Evolutionary conservation across 2,113 vertebrate species (phyloP).

Genomic region (Ciconia stormi): DNA sequence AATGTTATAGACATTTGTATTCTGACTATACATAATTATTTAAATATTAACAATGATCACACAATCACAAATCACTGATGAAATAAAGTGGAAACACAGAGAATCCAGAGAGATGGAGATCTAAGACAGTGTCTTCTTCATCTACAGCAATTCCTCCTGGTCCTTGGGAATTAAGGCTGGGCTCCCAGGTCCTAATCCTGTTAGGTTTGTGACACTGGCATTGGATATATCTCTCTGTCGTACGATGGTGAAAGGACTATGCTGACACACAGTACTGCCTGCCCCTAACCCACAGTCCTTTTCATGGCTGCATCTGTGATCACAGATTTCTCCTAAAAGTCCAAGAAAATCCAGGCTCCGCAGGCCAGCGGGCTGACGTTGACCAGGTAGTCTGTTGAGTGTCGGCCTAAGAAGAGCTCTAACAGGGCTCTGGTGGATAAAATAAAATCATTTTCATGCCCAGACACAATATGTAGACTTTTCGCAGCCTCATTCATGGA

Average conservation of each 20-base stretch:
- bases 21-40: neutral
- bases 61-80: neutral
- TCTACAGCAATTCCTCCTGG: neutral
- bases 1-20: neutral
- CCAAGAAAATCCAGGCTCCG: neutral
- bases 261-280: neutral
- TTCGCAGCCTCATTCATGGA: neutral
- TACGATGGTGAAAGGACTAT: neutral
- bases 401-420: neutral
- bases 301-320: neutral
- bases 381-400: neutral
- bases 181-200: neutral
- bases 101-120: neutral
- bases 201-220: neutral
- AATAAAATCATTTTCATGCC: neutral
- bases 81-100: neutral
- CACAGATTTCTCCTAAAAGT: neutral
- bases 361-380: neutral
- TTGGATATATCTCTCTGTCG: neutral
- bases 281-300: neutral
- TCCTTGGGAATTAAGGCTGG: neutral
- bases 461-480: neutral
- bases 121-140: neutral
- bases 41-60: neutral
- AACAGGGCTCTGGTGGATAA: neutral